Base-by-base conservation (phyloP, 2,888 invertebrate species). In the Perithous albicinctus region DNA sequence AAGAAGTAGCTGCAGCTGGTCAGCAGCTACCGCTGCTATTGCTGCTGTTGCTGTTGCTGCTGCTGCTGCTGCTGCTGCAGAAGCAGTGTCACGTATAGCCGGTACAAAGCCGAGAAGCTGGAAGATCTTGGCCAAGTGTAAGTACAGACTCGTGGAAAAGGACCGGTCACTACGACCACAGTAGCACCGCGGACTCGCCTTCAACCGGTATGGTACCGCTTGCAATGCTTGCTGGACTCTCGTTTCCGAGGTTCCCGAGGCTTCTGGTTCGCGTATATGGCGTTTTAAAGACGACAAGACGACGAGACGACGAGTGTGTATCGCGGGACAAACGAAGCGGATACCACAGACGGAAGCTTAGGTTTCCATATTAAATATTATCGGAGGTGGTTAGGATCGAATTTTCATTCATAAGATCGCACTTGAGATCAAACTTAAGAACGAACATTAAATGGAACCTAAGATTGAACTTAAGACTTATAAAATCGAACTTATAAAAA, bases 381-480 rank as follows among this genome's bases (percentile, higher is more conserved):
- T 54, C 48, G 76, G 43, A 77, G 80, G 80, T 67, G 80, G 72
- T 70, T 67, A 67, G 80, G 73, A 67, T 77, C 80, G n/a, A n/a
- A n/a, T n/a, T n/a, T n/a, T n/a, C n/a, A n/a, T n/a, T n/a, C n/a
- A n/a, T n/a, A n/a, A n/a, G n/a, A n/a, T n/a, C n/a, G n/a, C n/a
- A n/a, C n/a, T n/a, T n/a, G n/a, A n/a, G n/a, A n/a, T n/a, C n/a
- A n/a, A n/a, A n/a, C n/a, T n/a, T n/a, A n/a, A n/a, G n/a, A n/a
- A n/a, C n/a, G n/a, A n/a, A n/a, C n/a, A n/a, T n/a, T n/a, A n/a
- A n/a, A n/a, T n/a, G n/a, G n/a, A n/a, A n/a, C n/a, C n/a, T n/a
- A n/a, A n/a, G n/a, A n/a, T n/a, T n/a, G n/a, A n/a, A n/a, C n/a
- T n/a, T n/a, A n/a, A n/a, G n/a, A n/a, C n/a, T n/a, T n/a, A n/a